Conservation (phyloP, 2,113 vertebrate species). For the Stegostoma tigrinum region DNA sequence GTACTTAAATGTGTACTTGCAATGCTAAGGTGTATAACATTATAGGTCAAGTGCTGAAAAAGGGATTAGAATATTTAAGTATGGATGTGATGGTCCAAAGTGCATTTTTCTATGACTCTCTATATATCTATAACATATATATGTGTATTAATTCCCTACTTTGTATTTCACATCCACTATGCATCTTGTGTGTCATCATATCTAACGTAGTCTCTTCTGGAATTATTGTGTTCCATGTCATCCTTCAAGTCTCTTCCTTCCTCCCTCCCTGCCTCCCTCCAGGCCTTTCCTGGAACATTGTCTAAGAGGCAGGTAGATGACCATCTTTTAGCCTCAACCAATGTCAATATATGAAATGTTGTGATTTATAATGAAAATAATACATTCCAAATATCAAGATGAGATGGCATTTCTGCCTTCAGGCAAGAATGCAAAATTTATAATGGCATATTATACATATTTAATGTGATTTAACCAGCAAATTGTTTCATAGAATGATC, state of each 20-base stretch:
- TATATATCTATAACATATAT: too few relatives aligned
- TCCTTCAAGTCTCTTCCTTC: background rate
- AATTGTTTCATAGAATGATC: background rate
- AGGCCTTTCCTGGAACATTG: background rate
- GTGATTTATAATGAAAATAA: slow-evolving; percentile 5
- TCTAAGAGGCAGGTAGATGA: background rate
- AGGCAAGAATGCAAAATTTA: background rate
- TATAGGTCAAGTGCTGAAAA: too few relatives aligned
- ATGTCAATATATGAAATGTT: background rate
- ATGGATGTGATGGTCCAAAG: too few relatives aligned
- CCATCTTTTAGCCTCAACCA: background rate
- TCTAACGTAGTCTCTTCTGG: background rate
- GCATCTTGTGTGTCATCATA: background rate
- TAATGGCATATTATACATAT: background rate
- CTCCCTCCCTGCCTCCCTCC: background rate
- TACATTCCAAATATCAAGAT: background rate
- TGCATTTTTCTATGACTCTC: too few relatives aligned
- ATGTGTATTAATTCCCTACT: too few relatives aligned
- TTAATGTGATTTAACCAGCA: background rate
- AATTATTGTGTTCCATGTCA: background rate
- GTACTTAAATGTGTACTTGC: too few relatives aligned
- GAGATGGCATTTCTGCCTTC: background rate
- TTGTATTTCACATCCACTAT: background rate
- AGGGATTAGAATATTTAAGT: too few relatives aligned
- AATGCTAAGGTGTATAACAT: too few relatives aligned